These are phyloP conservation scores for Bucorvus abyssinicus DNA, from an alignment of 2,797 vertebrate species.

Conservation along the genomic window DNA sequence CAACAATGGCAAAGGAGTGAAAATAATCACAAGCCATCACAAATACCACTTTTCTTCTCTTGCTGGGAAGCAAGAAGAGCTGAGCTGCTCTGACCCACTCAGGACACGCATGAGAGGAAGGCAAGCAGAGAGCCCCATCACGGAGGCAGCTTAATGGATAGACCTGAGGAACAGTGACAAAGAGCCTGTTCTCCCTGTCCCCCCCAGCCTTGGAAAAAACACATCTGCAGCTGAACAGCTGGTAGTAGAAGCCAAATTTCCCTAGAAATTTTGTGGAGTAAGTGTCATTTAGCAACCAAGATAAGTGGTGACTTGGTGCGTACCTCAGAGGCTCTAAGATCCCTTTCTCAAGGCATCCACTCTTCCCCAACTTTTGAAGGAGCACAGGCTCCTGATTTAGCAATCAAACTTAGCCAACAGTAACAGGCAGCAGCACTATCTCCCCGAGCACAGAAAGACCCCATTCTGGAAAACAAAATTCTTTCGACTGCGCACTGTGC, in stretches of 20 bases:
- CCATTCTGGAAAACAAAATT: not conserved
- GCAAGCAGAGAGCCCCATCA: not conserved
- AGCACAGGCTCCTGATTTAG: not conserved
- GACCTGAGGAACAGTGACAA: not conserved
- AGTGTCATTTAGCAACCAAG: not conserved
- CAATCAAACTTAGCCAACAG: not conserved
- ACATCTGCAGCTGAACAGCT: not conserved
- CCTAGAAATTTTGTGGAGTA: not conserved
- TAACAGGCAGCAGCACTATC: not conserved
- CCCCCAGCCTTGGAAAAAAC: not conserved
- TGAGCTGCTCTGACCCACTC: not conserved
- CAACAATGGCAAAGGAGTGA: not conserved
- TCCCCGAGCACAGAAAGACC: not conserved
- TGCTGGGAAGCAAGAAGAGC: not conserved
- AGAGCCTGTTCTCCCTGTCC: not conserved
- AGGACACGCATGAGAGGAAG: not conserved
- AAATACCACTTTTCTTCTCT: not conserved
- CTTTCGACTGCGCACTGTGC: not conserved
- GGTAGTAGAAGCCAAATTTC: not conserved
- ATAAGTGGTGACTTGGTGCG: rapidly evolving
- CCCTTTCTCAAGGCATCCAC: not conserved
- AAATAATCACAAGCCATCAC: not conserved
- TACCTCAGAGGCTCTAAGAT: not conserved
- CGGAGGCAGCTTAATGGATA: not conserved
- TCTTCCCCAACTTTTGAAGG: not conserved